Evolutionary conservation across 2,797 vertebrate species (phyloP), one percentile per base, ranked within the genome.

Genomic region (Eupleurogrammus muticus): DNA sequence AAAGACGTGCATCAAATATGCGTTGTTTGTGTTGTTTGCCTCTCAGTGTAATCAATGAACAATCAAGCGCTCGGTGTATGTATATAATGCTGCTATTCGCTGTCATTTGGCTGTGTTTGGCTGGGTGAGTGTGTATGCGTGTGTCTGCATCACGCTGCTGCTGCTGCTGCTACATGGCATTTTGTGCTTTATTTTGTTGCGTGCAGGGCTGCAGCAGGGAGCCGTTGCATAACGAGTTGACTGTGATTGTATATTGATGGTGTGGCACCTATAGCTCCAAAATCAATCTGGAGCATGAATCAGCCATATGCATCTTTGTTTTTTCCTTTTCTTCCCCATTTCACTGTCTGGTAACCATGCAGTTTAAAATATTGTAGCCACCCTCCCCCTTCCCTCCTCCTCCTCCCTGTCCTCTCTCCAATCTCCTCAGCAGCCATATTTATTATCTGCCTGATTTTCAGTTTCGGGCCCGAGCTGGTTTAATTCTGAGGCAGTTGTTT

Each of bases 401-500:
- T 32, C 21, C 34, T 23, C 14, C 7, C 19, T 9, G 19, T 14
- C 19, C 53, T 57, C 49, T 48, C 53, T 75, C 54, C 76, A 69
- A 79, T 72, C 73, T 86, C 63, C 73, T 87, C 75, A 74, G 88
- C 89, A 91, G 92, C 94, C 94, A 79, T 87, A 95, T 96, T 96
- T 94, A 95, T 96, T 94, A 94, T 94, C 74, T 75, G 79, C 77
- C 75, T 79, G 79, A 67, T 87, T 85, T 79, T 84, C 66, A 75
- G n/a, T n/a, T n/a, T n/a, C n/a, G 72, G 53, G 55, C 71, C 84
- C 65, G 72, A 83, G 93, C 65, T 74, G 84, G 93, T 94, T 97
- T 96, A 95, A 95, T 95, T 94, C 90, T 89, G 93, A 96, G 93
- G 94, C 94, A 94, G 94, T 96, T 96, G 94, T 96, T 95, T n/a